A percentile compares a stretch with the other conserved stretches of the same genome.
phyloP scores from a whole-genome alignment of 2,888 invertebrate genomes.

The Xestoiulus laeticollis region DNA sequence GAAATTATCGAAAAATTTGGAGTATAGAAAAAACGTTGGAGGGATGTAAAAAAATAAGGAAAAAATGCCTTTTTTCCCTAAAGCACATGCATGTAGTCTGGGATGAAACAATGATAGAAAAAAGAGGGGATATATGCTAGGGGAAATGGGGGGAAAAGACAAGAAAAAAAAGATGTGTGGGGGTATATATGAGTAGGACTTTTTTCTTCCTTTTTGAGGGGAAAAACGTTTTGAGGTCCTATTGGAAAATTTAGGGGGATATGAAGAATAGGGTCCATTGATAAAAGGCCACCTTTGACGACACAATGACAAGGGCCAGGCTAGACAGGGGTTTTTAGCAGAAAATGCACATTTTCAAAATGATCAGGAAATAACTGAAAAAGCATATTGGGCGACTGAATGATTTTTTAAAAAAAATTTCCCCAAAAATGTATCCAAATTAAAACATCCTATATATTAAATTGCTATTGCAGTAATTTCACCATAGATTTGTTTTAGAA shows the following conservation, averaged over 20 bases:
- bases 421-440: neutral
- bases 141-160: conserved; percentile 32
- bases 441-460: neutral
- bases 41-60: neutral
- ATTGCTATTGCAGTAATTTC: no score
- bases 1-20: conserved; percentile 45
- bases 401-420: no score
- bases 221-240: conserved; percentile 48
- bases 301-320: conserved; percentile 39
- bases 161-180: conserved; percentile 30
- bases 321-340: conserved; percentile 45
- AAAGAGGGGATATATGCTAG: conserved; percentile 46
- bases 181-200: conserved; percentile 37
- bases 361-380: conserved; percentile 34
- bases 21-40: conserved; percentile 28
- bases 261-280: conserved; percentile 47
- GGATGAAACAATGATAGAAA: conserved; percentile 49
- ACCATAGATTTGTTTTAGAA: no score
- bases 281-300: conserved; percentile 40
- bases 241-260: conserved; percentile 47
- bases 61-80: conserved; percentile 48
- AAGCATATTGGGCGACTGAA: neutral
- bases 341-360: conserved; percentile 44
- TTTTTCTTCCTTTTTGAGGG: conserved; percentile 45
- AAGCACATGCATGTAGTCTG: conserved; percentile 49